phyloP scores from a whole-genome alignment of 2,113 vertebrate species.

The Ondatra zibethicus region DNA sequence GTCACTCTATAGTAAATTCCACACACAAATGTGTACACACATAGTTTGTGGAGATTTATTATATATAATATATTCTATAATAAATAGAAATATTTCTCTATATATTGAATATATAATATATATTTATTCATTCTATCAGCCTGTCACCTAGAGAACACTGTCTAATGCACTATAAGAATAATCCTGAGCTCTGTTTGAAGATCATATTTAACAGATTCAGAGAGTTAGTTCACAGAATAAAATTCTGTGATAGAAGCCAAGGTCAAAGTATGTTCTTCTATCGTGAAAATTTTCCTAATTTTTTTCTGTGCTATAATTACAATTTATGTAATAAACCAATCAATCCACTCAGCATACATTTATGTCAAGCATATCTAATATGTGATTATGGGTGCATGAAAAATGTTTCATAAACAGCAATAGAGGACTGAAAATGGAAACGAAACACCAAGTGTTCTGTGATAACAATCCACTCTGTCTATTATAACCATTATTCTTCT shows the following conservation, averaged over 20 bases:
- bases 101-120: neutral
- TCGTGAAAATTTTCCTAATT: slow-evolving; percentile 54
- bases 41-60: too few species aligned
- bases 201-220: neutral
- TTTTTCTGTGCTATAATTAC: slow-evolving; percentile 20
- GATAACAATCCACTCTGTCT: slow-evolving; percentile 59
- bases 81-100: too few species aligned
- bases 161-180: neutral
- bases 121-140: neutral
- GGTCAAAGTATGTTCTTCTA: slow-evolving; percentile 57
- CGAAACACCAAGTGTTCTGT: slow-evolving; percentile 74
- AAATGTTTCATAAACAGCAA: slow-evolving; percentile 71
- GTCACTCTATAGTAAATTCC: neutral
- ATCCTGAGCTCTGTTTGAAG: neutral
- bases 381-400: slow-evolving; percentile 66
- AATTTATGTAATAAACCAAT: slow-evolving; percentile 82
- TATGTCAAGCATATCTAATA: slow-evolving; percentile 64
- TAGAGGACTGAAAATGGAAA: slow-evolving; percentile 70
- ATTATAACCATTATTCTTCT: slow-evolving; percentile 70
- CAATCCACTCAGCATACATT: slow-evolving; percentile 75
- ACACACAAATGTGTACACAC: neutral
- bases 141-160: neutral
- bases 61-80: too few species aligned
- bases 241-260: slow-evolving; percentile 64
- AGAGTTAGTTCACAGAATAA: slow-evolving; percentile 24